Percentiles rank a stretch among this genome's conserved stretches.
Conservation (phyloP, 2,797 vertebrate genomes). For the Chelonia mydas region DNA sequence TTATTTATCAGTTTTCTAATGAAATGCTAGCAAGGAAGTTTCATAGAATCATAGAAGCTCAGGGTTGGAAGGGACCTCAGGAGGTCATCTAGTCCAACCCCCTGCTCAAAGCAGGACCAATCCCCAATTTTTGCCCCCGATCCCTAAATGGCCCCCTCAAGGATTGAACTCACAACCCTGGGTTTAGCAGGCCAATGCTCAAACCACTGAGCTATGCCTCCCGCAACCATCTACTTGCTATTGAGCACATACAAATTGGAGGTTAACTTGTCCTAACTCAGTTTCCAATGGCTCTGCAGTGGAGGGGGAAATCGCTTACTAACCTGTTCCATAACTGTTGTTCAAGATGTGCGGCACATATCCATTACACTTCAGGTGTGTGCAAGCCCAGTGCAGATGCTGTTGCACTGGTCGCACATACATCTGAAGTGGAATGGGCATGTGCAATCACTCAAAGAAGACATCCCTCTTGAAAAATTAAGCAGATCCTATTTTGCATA, state of each 20-base stretch:
- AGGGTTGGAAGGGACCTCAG: too few species aligned
- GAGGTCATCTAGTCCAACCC: too few species aligned
- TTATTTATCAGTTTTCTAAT: constrained; percentile 63
- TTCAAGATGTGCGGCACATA: not conserved
- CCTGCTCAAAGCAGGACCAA: too few species aligned
- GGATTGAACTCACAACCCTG: too few species aligned
- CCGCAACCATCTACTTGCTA: not conserved
- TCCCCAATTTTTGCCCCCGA: too few species aligned
- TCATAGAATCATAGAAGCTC: not conserved
- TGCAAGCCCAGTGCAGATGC: not conserved
- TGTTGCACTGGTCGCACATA: not conserved
- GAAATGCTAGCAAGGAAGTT: not conserved
- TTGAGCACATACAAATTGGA: accelerated
- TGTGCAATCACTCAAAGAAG: not conserved
- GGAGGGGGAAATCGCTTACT: not conserved
- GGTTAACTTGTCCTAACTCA: accelerated
- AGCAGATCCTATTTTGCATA: not conserved
- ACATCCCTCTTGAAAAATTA: accelerated
- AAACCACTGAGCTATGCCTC: too few species aligned
- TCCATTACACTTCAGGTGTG: not conserved
- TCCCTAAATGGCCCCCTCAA: too few species aligned
- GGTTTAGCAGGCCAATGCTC: too few species aligned
- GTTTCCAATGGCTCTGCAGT: not conserved
- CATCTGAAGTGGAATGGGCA: not conserved
- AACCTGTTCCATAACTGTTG: not conserved